Percentiles rank a stretch among this genome's conserved stretches.
These are phyloP conservation scores for Trinorchestia longiramus DNA, from an alignment of 1,140 invertebrate genomes.

Conservation along the genomic window DNA sequence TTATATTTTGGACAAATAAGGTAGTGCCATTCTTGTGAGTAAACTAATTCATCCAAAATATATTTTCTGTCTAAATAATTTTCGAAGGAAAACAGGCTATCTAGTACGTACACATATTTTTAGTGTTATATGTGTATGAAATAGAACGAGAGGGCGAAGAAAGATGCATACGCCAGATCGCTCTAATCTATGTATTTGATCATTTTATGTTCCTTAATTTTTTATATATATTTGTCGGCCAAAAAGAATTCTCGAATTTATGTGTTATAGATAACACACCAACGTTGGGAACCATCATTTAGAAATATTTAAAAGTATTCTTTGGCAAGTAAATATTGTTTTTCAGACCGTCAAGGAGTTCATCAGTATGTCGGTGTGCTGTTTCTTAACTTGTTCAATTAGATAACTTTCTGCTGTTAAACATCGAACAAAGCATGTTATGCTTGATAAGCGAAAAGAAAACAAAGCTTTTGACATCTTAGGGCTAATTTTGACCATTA, in stretches of 20 bases:
- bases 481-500: no score
- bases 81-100: background rate
- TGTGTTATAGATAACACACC: background rate
- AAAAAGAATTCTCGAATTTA: background rate
- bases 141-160: background rate
- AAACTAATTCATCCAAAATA: background rate
- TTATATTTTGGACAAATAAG: background rate
- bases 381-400: background rate
- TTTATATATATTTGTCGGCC: background rate
- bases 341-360: background rate
- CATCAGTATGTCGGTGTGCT: background rate
- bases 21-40: background rate
- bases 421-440: background rate
- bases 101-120: background rate
- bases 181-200: no score
- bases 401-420: background rate
- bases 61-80: background rate
- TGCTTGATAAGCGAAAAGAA: no score
- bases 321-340: background rate
- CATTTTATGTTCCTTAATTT: background rate
- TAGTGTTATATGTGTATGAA: background rate
- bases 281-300: background rate
- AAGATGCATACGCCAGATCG: background rate
- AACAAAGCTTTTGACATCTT: no score
- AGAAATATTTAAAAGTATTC: background rate